Percentiles rank a stretch among this genome's conserved stretches.
Conservation (phyloP, 2,797 vertebrate genomes). For the Rhinella marina region DNA sequence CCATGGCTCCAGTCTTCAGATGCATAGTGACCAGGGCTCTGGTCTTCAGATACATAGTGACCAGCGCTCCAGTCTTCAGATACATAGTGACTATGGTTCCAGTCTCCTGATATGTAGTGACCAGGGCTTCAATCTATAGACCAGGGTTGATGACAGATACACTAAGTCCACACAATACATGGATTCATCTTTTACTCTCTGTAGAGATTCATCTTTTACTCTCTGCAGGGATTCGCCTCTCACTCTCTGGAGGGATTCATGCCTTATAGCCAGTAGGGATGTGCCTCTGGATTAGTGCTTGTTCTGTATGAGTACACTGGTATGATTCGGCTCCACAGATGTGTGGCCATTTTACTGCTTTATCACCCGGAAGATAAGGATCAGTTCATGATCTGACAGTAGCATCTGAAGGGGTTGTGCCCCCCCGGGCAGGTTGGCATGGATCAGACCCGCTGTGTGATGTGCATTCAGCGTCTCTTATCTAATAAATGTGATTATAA, state of each 20-base stretch:
- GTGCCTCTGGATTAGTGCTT: not conserved
- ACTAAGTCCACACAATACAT: not conserved
- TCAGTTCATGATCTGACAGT: not conserved
- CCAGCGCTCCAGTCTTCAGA: no score
- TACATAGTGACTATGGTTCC: no score
- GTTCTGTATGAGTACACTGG: not conserved
- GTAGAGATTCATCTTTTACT: not conserved
- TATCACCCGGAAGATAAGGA: not conserved
- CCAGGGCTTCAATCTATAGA: no score
- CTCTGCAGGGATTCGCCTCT: not conserved
- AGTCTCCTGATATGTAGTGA: no score
- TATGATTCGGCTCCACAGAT: not conserved
- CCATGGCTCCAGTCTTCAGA: no score
- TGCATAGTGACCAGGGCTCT: no score
- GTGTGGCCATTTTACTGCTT: not conserved
- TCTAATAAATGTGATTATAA: slow-evolving; percentile 1
- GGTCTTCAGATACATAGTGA: no score
- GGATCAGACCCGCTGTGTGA: not conserved
- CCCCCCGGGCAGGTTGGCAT: not conserved
- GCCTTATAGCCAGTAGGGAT: not conserved
- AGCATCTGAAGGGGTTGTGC: not conserved
- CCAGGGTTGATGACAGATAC: no score
- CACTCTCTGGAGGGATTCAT: not conserved
- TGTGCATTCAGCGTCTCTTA: not conserved
- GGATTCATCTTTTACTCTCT: not conserved